Evolutionary conservation across 2,113 vertebrate species (phyloP), one percentile per base, ranked within the genome.

Genomic region (Zosterops japonicus): DNA sequence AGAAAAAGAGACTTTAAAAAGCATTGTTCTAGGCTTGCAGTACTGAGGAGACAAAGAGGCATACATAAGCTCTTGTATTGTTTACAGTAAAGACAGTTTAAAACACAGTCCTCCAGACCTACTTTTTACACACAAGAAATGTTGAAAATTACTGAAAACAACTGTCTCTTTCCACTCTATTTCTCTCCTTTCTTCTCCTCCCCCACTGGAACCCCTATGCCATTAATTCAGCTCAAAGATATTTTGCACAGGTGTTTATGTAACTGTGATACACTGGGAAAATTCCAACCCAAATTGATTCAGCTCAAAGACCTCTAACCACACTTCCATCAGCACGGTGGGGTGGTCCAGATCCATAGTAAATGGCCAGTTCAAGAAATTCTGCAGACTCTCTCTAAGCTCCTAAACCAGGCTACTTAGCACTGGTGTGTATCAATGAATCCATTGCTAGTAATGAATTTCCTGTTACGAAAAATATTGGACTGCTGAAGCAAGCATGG

Each of bases 231-330:
- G 55, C 35, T 52, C 56, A 75, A 90, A 96, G 79, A 77, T 91
- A 94, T 94, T 95, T 96, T 72, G 57, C 90, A 81, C 94, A 96
- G 77, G 72, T 95, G 89, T 91, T 92, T 95, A 82, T 96, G 97
- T 93, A 93, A 93, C 87, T 84, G 39, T 69, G 80, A 96, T 94
- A 88, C 87, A 87, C 93, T 92, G 95, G 91, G 93, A 97, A 96
- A 87, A 95, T 91, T 95, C 91, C 53, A 91, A 25, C 64, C 91
- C 61, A 87, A 55, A 94, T 28, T 75, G 81, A 95, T 95, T 87
- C 78, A 68, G 50, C 86, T 90, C 59, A 72, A 82, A 91, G 55
- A 93, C 92, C 50, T 83, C 85, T 93, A 88, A 85, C 69, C 77
- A 18, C 70, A 87, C 59, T 87, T 97, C 83, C 93, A 93, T 84